phyloP scores from a whole-genome alignment of 2,113 vertebrate genomes.

The Alexandromys fortis region DNA sequence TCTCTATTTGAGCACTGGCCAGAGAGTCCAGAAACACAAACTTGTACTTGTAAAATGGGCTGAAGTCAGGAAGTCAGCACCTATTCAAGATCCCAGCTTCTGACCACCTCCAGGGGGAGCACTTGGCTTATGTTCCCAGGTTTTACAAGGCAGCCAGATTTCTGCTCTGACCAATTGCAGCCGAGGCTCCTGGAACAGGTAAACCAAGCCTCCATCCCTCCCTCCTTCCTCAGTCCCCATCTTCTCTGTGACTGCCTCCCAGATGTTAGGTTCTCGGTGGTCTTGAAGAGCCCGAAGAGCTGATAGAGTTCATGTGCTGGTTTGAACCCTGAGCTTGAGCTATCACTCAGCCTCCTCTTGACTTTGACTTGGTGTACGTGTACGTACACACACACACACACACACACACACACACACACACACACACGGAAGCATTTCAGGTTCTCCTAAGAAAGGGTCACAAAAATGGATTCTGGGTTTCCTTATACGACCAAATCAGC shows the following conservation, averaged over 20 bases:
- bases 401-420: background rate
- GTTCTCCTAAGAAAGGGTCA: background rate
- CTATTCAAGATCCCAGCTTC: background rate
- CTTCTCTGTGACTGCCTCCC: background rate
- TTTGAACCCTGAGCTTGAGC: background rate
- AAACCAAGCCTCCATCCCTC: background rate
- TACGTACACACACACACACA: background rate
- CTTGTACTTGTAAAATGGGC: too few species aligned
- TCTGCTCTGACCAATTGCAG: background rate
- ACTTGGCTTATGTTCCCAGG: background rate
- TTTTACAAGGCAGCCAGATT: background rate
- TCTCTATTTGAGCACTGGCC: background rate
- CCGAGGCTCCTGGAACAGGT: background rate
- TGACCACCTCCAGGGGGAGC: background rate
- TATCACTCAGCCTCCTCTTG: background rate
- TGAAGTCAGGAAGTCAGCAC: background rate
- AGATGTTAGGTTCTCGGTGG: background rate
- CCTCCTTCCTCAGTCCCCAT: background rate
- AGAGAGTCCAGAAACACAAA: background rate
- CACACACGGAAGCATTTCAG: background rate
- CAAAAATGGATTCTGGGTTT: background rate
- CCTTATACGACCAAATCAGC: background rate
- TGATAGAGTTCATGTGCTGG: background rate
- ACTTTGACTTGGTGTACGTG: background rate
- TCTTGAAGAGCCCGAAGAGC: background rate